A percentile compares a stretch with the other conserved stretches of the same genome.
Conservation (phyloP, 2,888 invertebrate species). For the Habroteleia sp. region DNA sequence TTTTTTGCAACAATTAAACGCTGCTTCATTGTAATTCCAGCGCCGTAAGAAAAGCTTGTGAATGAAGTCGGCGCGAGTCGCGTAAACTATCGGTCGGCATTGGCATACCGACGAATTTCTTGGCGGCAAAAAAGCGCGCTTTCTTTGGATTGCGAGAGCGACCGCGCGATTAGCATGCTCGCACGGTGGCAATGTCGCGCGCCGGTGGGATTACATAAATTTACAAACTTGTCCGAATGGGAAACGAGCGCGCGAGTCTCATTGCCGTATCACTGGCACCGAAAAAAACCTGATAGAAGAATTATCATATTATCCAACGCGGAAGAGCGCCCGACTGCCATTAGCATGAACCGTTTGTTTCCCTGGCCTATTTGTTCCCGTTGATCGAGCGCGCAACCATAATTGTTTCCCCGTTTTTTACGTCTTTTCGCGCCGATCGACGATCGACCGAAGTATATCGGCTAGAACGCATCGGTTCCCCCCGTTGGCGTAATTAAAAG, state of each 20-base stretch:
- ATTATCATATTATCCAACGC: conserved; percentile 48
- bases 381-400: conserved; percentile 45
- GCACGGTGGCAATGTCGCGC: conserved; percentile 3
- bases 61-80: too few species aligned
- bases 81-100: too few species aligned
- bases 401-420: conserved; percentile 54
- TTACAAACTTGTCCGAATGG: conserved; percentile 1
- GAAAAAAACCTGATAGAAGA: conserved; percentile 16
- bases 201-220: conserved; percentile 11
- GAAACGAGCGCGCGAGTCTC: conserved; percentile 7
- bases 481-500: conserved; percentile 12
- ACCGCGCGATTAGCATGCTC: conserved; percentile 8
- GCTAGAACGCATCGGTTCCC: background rate
- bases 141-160: conserved; percentile 14
- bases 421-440: background rate
- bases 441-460: too few species aligned
- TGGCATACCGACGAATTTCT: too few species aligned
- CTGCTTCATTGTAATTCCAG: too few species aligned
- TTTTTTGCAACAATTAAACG: too few species aligned
- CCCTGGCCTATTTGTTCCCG: conserved; percentile 62
- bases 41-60: too few species aligned
- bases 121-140: conserved; percentile 4
- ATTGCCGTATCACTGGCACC: conserved; percentile 7
- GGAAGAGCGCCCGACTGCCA: conserved; percentile 29
- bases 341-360: conserved; percentile 51